phyloP scores from a whole-genome alignment of 2,113 vertebrate genomes.

The Oxyura jamaicensis region DNA sequence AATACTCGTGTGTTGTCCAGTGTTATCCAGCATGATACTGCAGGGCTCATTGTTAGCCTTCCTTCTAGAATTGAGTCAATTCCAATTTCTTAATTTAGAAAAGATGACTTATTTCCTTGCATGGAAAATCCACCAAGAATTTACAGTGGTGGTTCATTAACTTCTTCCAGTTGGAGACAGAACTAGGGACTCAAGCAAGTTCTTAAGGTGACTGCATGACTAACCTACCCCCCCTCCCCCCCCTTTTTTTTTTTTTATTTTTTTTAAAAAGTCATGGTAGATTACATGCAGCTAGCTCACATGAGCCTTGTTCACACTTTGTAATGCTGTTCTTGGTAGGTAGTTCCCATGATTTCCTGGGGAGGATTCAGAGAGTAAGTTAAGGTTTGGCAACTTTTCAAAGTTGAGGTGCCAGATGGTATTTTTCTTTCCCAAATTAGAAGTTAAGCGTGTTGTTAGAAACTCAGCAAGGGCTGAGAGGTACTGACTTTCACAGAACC shows the following conservation, averaged over 20 bases:
- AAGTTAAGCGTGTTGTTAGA: conserved; percentile 64
- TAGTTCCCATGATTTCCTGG: conserved; percentile 63
- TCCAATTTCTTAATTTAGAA: conserved; percentile 41
- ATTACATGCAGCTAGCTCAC: conserved; percentile 26
- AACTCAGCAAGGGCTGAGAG: conserved; percentile 66
- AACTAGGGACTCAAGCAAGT: not conserved
- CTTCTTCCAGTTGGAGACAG: not conserved
- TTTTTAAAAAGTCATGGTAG: conserved; percentile 11
- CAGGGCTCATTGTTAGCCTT: not conserved
- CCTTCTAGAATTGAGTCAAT: conserved; percentile 13
- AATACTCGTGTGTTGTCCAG: not conserved
- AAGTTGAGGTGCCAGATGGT: conserved; percentile 71
- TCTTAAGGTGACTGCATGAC: not conserved
- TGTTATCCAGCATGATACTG: not conserved
- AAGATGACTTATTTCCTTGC: not conserved
- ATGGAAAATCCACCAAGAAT: not conserved
- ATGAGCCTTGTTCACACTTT: conserved; percentile 59
- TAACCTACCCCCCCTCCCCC: no score
- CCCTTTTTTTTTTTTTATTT: not conserved
- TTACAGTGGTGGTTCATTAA: not conserved
- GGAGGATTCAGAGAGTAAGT: conserved; percentile 61
- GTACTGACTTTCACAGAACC: conserved; percentile 61
- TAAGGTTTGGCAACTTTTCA: conserved; percentile 70
- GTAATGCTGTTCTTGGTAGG: conserved; percentile 59
- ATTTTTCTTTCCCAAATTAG: conserved; percentile 74